These are phyloP conservation scores for Spongia lamella DNA, from an alignment of 37 sponge, comb jelly and placozoan species.

Conservation along the genomic window DNA sequence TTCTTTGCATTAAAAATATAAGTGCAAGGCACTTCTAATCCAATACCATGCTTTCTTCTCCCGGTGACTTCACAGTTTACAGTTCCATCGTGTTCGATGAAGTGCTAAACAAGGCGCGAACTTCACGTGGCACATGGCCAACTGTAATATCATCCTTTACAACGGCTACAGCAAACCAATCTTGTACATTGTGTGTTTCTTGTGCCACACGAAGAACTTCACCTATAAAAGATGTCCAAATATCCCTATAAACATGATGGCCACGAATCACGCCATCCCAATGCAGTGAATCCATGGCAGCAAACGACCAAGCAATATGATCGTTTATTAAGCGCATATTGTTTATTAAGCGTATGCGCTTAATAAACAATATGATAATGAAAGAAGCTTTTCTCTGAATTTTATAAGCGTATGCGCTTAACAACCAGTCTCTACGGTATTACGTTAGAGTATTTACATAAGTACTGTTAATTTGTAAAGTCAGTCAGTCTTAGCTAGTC, in stretches of 20 bases:
- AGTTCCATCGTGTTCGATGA: conserved; percentile 32
- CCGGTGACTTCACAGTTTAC: conserved; percentile 35
- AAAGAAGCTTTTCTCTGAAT: too few relatives aligned
- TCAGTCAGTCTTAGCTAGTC: too few relatives aligned
- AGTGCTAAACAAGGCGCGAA: conserved; percentile 35
- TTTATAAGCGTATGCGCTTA: too few relatives aligned
- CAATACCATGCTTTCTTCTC: conserved; percentile 26
- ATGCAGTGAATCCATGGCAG: too few relatives aligned
- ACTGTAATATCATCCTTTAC: conserved; percentile 12
- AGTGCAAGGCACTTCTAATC: conserved; percentile 40
- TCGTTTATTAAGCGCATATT: too few relatives aligned
- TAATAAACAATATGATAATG: too few relatives aligned
- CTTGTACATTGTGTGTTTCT: conserved; percentile 21
- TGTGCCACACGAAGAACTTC: conserved; percentile 10
- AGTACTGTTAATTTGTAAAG: too few relatives aligned
- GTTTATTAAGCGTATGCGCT: too few relatives aligned
- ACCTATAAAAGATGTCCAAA: conserved; percentile 30
- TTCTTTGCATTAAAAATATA: conserved; percentile 28
- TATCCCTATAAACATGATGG: conserved; percentile 26
- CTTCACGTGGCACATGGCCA: conserved; percentile 31
- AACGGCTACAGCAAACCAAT: conserved; percentile 30
- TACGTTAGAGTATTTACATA: too few relatives aligned
- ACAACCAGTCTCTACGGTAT: too few relatives aligned
- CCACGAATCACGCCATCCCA: conserved; percentile 17
- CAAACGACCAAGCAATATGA: too few relatives aligned